Evolutionary conservation across 2,113 vertebrate genomes (phyloP).

Genomic region (Macroglossus sobrinus): DNA sequence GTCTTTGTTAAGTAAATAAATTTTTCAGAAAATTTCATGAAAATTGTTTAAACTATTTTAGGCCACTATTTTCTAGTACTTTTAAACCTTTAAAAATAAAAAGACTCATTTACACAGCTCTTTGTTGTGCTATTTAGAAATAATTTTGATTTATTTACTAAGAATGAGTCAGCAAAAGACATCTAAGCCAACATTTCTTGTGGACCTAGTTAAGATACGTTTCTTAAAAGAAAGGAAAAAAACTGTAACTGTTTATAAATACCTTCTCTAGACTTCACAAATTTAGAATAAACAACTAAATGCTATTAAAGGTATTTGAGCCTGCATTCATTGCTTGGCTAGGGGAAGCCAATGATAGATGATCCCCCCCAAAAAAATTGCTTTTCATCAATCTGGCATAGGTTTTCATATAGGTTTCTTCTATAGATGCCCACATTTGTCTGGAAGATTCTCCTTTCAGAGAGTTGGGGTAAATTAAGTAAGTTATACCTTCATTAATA

Average conservation of each 20-base stretch:
- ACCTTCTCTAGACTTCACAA: background rate
- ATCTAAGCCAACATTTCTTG: background rate
- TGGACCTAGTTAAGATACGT: background rate
- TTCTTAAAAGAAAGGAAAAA: background rate
- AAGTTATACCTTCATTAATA: background rate
- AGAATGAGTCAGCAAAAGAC: background rate
- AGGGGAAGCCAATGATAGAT: background rate
- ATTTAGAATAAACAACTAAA: background rate
- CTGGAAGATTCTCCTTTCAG: background rate
- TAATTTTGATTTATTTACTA: constrained; percentile 5
- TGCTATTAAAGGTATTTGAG: background rate
- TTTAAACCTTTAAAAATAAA: background rate
- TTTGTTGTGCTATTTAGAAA: background rate
- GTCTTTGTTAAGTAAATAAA: background rate
- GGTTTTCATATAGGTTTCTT: background rate
- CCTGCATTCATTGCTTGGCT: background rate
- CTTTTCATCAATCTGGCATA: background rate
- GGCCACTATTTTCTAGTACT: constrained; percentile 19
- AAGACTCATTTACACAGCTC: background rate
- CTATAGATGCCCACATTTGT: background rate
- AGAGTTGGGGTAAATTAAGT: background rate
- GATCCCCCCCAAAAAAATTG: background rate
- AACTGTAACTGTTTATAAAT: constrained; percentile 18
- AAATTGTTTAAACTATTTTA: constrained; percentile 8
- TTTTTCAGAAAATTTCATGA: constrained; percentile 14